A percentile compares a stretch with the other conserved stretches of the same genome.
phyloP scores from a whole-genome alignment of 1,140 invertebrate genomes.

The Zaprionus tsacasi region DNA sequence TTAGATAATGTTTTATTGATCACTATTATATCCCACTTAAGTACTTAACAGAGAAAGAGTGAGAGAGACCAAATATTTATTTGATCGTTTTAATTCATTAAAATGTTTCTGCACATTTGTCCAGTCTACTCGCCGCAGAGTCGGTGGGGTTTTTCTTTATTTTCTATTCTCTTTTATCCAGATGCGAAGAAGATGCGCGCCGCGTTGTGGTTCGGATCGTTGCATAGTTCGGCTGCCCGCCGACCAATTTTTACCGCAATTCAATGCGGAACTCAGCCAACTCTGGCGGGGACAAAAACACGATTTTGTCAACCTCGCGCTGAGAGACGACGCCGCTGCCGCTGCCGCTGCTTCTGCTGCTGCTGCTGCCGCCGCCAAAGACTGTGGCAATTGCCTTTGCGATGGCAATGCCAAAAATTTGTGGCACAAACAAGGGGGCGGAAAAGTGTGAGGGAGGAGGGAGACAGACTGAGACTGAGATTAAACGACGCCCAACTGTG shows the following conservation, averaged over 20 bases:
- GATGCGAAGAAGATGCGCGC: conserved; percentile 26
- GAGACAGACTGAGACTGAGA: conserved; percentile 33
- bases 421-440: conserved; percentile 54
- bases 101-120: conserved; percentile 68
- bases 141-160: not conserved
- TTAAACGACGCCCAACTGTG: conserved; percentile 42
- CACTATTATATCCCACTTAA: too few relatives aligned
- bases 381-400: conserved; percentile 45
- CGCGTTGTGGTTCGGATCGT: not conserved
- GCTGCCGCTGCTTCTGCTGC: not conserved
- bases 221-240: conserved; percentile 65
- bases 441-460: not conserved
- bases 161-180: conserved; percentile 6
- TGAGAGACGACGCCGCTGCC: conserved; percentile 56
- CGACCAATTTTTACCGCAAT: conserved; percentile 57
- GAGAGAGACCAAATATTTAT: conserved; percentile 40
- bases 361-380: not conserved
- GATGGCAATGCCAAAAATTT: conserved; percentile 65
- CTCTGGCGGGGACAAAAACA: conserved; percentile 42
- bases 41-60: not conserved
- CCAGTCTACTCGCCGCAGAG: not conserved
- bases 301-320: conserved; percentile 73
- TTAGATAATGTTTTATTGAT: too few relatives aligned
- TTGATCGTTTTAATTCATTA: conserved; percentile 69
- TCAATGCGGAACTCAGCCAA: conserved; percentile 70